phyloP scores from a whole-genome alignment of 1,140 invertebrate genomes.

The Drosophila lacteicornis region DNA sequence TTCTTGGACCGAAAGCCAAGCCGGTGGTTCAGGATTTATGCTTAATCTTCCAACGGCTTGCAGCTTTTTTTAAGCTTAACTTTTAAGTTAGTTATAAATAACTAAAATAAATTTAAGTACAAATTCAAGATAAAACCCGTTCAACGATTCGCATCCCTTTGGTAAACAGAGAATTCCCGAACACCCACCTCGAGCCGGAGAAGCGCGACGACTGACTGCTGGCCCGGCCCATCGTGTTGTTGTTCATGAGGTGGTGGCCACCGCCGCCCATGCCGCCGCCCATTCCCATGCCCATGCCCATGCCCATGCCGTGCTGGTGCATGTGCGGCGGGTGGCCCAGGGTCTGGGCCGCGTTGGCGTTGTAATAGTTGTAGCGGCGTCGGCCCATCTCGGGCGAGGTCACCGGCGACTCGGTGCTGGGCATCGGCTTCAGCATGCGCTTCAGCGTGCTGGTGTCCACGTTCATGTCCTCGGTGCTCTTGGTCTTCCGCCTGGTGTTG shows the following conservation, averaged over 20 bases:
- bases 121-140: not conserved
- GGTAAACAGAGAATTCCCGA: not conserved
- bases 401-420: conserved; percentile 93
- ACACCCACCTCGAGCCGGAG: conserved; percentile 85
- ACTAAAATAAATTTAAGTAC: not conserved
- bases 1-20: not conserved
- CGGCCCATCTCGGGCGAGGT: conserved; percentile 95
- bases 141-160: not conserved
- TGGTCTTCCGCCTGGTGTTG: conserved; percentile 91
- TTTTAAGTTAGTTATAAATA: not conserved
- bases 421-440: conserved; percentile 96
- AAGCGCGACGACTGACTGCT: conserved; percentile 85
- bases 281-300: conserved; percentile 60
- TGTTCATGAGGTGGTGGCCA: conserved; percentile 85
- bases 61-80: too few relatives aligned
- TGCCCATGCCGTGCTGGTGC: conserved; percentile 83
- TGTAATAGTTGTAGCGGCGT: conserved; percentile 88
- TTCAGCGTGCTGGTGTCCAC: conserved; percentile 95
- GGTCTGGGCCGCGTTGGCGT: conserved; percentile 85
- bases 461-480: conserved; percentile 95
- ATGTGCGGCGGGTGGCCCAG: conserved; percentile 85
- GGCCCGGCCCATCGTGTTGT: conserved; percentile 81
- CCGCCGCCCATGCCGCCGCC: conserved; percentile 50
- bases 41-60: not conserved
- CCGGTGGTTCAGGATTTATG: not conserved